Evolutionary conservation across 2,113 vertebrate species (phyloP).

Genomic region (Thamnophis sirtalis): DNA sequence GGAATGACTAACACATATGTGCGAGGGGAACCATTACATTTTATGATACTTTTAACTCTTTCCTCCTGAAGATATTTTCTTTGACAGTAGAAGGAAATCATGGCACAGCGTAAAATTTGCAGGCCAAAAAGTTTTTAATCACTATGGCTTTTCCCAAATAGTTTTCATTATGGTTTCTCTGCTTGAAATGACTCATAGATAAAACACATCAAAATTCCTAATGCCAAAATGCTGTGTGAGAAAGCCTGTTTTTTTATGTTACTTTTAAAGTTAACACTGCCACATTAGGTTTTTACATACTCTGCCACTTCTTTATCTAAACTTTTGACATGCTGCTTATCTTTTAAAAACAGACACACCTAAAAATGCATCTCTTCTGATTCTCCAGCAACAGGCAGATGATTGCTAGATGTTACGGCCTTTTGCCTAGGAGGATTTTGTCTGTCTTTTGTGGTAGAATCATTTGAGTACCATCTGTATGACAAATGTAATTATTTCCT

Average conservation of each 20-base stretch:
- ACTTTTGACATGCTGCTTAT: background rate
- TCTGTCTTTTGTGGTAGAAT: background rate
- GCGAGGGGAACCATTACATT: too few species aligned
- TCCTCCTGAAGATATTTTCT: background rate
- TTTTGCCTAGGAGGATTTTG: background rate
- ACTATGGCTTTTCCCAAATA: background rate
- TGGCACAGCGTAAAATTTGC: background rate
- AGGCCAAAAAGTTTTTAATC: background rate
- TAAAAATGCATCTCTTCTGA: background rate
- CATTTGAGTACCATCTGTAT: constrained; percentile 14
- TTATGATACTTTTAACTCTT: background rate
- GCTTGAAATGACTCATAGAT: background rate
- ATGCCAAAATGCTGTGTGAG: background rate
- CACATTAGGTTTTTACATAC: background rate
- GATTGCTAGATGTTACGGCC: constrained; percentile 1
- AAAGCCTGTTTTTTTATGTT: background rate
- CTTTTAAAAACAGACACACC: background rate
- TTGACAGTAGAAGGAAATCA: background rate
- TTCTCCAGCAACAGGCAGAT: background rate
- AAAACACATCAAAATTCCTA: background rate
- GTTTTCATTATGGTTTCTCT: background rate
- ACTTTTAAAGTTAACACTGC: background rate
- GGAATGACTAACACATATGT: too few species aligned
- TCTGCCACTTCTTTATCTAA: background rate
- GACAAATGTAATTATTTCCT: constrained; percentile 29